Evolutionary conservation across 2,797 vertebrate species (phyloP).

Genomic region (Enteromius paludinosus): DNA sequence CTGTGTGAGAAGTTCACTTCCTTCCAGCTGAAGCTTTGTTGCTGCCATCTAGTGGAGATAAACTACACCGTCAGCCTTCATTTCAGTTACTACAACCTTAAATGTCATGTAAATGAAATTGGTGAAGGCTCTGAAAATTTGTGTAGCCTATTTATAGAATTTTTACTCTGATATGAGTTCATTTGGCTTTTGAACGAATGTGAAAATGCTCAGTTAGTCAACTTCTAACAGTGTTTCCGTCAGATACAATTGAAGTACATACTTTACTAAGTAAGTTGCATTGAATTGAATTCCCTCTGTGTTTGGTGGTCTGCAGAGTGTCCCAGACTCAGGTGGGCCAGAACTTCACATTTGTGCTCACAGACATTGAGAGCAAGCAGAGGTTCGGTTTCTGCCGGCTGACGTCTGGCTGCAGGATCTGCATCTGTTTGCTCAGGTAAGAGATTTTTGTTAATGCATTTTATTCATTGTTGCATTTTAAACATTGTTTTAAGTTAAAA

Average conservation of each 20-base stretch:
- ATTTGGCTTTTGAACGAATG: neutral
- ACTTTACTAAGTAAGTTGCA: no score
- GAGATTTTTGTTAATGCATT: slow-evolving; percentile 9
- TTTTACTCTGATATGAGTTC: neutral
- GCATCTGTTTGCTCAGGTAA: slow-evolving; percentile 95
- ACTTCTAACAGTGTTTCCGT: neutral
- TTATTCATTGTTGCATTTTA: no score
- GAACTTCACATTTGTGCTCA: slow-evolving; percentile 97
- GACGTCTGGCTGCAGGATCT: slow-evolving; percentile 89
- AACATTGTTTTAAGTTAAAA: neutral
- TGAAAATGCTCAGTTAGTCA: neutral
- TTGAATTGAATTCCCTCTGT: neutral
- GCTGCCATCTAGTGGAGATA: slow-evolving; percentile 85
- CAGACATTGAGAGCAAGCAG: slow-evolving; percentile 96
- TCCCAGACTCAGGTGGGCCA: slow-evolving; percentile 93
- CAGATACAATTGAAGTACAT: no score
- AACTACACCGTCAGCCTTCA: neutral
- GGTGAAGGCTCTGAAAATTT: neutral
- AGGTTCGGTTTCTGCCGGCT: slow-evolving; percentile 97
- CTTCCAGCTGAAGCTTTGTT: slow-evolving; percentile 74
- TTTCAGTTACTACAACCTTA: neutral
- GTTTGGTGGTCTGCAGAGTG: slow-evolving; percentile 75
- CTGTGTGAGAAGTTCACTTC: neutral
- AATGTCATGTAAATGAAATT: neutral
- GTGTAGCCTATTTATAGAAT: neutral